phyloP scores from a whole-genome alignment of 2,797 vertebrate genomes.

The Geotrypetes seraphini region DNA sequence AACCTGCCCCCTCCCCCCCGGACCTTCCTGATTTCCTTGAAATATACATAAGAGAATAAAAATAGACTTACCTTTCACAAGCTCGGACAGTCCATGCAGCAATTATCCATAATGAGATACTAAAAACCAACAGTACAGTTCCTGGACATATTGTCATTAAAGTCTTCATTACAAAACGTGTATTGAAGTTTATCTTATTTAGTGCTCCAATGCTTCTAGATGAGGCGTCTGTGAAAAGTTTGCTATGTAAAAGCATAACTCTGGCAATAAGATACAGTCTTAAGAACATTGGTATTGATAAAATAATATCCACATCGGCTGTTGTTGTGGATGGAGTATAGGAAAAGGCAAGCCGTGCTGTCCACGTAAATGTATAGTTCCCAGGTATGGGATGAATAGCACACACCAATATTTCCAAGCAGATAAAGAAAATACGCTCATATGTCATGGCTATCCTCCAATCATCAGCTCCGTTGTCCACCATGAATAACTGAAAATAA shows the following conservation, averaged over 20 bases:
- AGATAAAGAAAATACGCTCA: conserved; percentile 98
- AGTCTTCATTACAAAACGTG: conserved; percentile 98
- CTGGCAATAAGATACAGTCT: conserved; percentile 97
- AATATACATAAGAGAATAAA: too few species aligned
- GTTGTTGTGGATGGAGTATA: conserved; percentile 87
- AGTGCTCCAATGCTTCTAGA: conserved; percentile 97
- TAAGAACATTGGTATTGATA: conserved; percentile 99
- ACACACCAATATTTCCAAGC: conserved; percentile 97
- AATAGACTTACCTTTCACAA: conserved; percentile 86
- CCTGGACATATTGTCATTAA: conserved; percentile 99
- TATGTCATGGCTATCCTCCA: conserved; percentile 99
- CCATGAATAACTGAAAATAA: conserved; percentile 91
- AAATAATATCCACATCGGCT: conserved; percentile 98
- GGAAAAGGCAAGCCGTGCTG: conserved; percentile 92
- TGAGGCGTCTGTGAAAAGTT: conserved; percentile 98
- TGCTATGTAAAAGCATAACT: conserved; percentile 98
- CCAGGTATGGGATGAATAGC: conserved; percentile 98
- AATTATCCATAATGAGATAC: conserved; percentile 99
- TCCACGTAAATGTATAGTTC: conserved; percentile 98
- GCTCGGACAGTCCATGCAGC: conserved; percentile 98
- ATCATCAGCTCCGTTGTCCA: conserved; percentile 98
- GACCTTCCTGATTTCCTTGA: too few species aligned
- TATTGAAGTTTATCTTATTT: conserved; percentile 99
- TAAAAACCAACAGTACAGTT: conserved; percentile 98
- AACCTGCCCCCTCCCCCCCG: too few species aligned